Evolutionary conservation across 2,888 invertebrate species (phyloP).

Genomic region (Lamellibrachia columna): DNA sequence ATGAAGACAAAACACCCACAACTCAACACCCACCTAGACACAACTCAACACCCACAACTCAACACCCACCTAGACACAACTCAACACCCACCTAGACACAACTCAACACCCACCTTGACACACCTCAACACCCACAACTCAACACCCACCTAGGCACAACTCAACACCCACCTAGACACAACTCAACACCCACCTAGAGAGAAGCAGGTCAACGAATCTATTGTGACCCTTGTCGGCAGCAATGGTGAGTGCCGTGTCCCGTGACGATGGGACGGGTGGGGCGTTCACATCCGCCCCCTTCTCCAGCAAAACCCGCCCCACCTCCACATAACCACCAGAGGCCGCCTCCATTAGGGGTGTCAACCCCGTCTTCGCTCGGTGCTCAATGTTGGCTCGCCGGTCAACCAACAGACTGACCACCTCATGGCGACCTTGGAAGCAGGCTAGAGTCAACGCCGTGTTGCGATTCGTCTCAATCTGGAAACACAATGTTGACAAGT

Average conservation of each 20-base stretch:
- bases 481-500: constrained; percentile 28
- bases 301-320: constrained; percentile 92
- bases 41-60: not conserved
- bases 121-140: not conserved
- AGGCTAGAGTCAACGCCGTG: constrained; percentile 96
- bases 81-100: not conserved
- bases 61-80: not conserved
- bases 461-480: constrained; percentile 97
- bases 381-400: constrained; percentile 97
- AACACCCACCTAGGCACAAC: not conserved
- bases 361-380: constrained; percentile 97
- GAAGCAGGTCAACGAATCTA: constrained; percentile 73
- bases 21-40: not conserved
- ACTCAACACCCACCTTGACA: not conserved
- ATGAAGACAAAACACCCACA: not conserved
- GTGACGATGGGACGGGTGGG: constrained; percentile 94
- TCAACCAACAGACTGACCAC: constrained; percentile 96
- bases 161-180: not conserved
- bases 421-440: constrained; percentile 98
- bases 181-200: constrained; percentile 55
- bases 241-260: constrained; percentile 98
- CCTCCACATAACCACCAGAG: constrained; percentile 98
- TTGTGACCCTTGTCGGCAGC: constrained; percentile 99
- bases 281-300: constrained; percentile 99
- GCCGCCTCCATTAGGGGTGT: constrained; percentile 99